These are phyloP conservation scores for Thaleichthys pacificus DNA, from an alignment of 2,797 vertebrate genomes.

Conservation along the genomic window DNA sequence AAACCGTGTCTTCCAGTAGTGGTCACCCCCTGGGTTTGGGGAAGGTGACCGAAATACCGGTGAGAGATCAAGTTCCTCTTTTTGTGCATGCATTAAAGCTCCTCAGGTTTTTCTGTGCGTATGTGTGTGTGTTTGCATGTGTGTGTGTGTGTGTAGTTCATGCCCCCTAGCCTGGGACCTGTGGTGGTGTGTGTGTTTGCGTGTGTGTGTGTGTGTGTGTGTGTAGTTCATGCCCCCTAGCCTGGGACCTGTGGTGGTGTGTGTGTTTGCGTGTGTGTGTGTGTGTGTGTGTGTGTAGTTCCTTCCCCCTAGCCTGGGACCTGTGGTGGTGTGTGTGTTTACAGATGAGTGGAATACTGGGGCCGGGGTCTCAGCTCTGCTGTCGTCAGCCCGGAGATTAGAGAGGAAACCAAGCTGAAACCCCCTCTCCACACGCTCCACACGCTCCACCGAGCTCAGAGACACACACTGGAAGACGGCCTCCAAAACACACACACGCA, in stretches of 20 bases:
- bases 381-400: background rate
- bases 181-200: background rate
- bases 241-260: background rate
- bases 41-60: background rate
- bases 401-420: slow-evolving; percentile 10
- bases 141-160: too few relatives aligned
- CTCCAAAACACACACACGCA: slow-evolving; percentile 11
- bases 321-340: background rate
- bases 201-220: too few relatives aligned
- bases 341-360: background rate
- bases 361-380: background rate
- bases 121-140: too few relatives aligned
- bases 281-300: too few relatives aligned
- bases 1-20: background rate
- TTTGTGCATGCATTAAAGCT: too few relatives aligned
- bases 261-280: background rate
- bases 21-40: background rate
- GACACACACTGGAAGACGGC: background rate
- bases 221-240: background rate
- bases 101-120: too few relatives aligned
- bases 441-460: background rate
- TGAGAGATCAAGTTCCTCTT: too few relatives aligned
- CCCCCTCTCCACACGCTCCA: background rate
- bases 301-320: background rate
- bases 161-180: background rate